A percentile compares a stretch with the other conserved stretches of the same genome.
Conservation (phyloP, 37 sponge, comb jelly and placozoan genomes). For the Aplysina aerophoba region DNA sequence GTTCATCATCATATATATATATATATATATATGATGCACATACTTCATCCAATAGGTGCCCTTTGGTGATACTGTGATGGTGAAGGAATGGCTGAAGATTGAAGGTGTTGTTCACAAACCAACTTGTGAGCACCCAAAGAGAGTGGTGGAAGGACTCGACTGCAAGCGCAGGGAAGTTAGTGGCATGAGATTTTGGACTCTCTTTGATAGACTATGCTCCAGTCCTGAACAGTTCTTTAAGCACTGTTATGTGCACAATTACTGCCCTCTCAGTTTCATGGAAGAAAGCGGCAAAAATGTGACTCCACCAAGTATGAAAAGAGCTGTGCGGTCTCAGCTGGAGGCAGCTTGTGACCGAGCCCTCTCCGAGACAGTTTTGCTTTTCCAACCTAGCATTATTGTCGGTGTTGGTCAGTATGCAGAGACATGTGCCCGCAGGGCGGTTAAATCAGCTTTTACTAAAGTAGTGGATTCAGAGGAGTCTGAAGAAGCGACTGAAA, state of each 20-base stretch:
- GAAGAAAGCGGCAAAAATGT: conserved; percentile 70
- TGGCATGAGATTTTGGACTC: conserved; percentile 73
- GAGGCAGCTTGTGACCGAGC: conserved; percentile 57
- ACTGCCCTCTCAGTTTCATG: conserved; percentile 84
- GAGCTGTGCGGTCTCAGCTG: conserved; percentile 19
- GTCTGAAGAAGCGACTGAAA: conserved; percentile 10
- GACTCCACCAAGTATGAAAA: conserved; percentile 65
- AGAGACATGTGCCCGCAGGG: conserved; percentile 38
- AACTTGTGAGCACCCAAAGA: conserved; percentile 69
- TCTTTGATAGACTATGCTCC: conserved; percentile 53
- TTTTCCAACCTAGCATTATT: conserved; percentile 34
- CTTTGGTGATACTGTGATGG: conserved; percentile 69
- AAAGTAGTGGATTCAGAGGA: too few relatives aligned
- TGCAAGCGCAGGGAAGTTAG: conserved; percentile 62
- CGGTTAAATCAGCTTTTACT: neutral
- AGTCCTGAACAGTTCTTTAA: conserved; percentile 57
- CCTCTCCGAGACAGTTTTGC: conserved; percentile 32
- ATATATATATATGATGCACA: too few relatives aligned
- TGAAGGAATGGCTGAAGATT: conserved; percentile 63
- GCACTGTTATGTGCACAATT: conserved; percentile 81
- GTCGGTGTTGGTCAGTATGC: conserved; percentile 75
- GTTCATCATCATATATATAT: too few relatives aligned
- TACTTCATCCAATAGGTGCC: conserved; percentile 52
- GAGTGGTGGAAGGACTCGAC: conserved; percentile 55
- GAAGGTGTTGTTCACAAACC: conserved; percentile 64